These are phyloP conservation scores for Meghimatium bilineatum DNA, from an alignment of 2,888 invertebrate genomes.

Conservation along the genomic window DNA sequence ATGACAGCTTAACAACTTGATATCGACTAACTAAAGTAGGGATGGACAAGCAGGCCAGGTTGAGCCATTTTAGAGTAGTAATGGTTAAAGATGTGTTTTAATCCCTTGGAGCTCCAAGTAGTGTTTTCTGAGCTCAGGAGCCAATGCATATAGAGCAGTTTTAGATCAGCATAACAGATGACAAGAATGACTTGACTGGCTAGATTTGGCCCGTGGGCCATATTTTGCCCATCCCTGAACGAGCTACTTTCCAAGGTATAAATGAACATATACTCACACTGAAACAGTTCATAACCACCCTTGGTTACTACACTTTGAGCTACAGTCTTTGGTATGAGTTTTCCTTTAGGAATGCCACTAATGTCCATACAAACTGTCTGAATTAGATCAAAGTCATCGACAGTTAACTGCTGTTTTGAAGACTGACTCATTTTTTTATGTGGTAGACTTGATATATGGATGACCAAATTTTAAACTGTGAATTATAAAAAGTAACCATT, in stretches of 20 bases:
- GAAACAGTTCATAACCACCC: slow-evolving; percentile 32
- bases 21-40: too few relatives aligned
- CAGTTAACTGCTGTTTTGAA: neutral
- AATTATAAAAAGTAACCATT: neutral
- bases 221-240: too few relatives aligned
- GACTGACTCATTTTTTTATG: neutral
- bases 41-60: too few relatives aligned
- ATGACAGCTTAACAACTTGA: too few relatives aligned
- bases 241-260: neutral
- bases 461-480: neutral
- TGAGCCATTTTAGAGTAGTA: too few relatives aligned
- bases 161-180: too few relatives aligned
- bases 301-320: neutral
- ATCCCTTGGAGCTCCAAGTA: too few relatives aligned
- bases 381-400: slow-evolving; percentile 42
- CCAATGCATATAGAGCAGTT: too few relatives aligned
- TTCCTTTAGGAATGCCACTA: slow-evolving; percentile 37
- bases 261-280: slow-evolving; percentile 30
- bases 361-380: slow-evolving; percentile 31
- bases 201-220: too few relatives aligned
- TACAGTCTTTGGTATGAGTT: slow-evolving; percentile 12
- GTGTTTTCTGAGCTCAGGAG: too few relatives aligned
- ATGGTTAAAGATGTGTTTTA: too few relatives aligned
- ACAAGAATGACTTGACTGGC: too few relatives aligned
- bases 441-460: neutral